Conservation (phyloP, 2,888 invertebrate genomes). For the Nowickia ferox region DNA sequence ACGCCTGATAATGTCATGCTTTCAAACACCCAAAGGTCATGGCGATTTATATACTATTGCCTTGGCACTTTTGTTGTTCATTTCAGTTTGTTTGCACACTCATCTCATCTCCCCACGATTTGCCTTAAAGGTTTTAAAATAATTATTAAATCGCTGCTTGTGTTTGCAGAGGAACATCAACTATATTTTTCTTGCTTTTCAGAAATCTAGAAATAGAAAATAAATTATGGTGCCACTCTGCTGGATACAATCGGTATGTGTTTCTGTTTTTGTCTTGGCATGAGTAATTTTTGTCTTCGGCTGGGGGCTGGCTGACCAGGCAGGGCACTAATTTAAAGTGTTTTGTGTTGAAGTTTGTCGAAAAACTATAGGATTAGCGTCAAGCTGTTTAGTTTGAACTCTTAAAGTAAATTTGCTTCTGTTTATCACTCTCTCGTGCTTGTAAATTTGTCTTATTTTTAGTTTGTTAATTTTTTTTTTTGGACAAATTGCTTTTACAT, state of each 20-base stretch:
- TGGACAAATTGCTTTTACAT: not conserved
- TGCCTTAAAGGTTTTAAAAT: slow-evolving; percentile 19
- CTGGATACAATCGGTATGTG: slow-evolving; percentile 45
- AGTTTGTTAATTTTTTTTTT: not conserved
- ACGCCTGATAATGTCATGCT: slow-evolving; percentile 6
- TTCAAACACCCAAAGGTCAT: slow-evolving; percentile 23
- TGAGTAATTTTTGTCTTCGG: slow-evolving; percentile 56
- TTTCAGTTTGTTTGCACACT: slow-evolving; percentile 9
- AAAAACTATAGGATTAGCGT: not conserved
- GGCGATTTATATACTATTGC: slow-evolving; percentile 45
- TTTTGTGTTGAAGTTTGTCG: not conserved
- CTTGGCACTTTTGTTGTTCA: slow-evolving; percentile 33
- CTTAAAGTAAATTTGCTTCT: not conserved
- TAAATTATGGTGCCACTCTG: slow-evolving; percentile 51
- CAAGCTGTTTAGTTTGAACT: not conserved
- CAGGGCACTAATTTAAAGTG: not conserved
- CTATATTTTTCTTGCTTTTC: not conserved
- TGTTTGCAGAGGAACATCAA: not conserved
- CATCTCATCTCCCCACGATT: not conserved
- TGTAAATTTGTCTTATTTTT: not conserved
- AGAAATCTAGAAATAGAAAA: slow-evolving; percentile 12
- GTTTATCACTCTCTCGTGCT: not conserved
- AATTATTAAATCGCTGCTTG: slow-evolving; percentile 36
- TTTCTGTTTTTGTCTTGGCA: slow-evolving; percentile 44
- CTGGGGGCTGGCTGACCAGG: slow-evolving; percentile 3